Base-by-base conservation (phyloP, 2,113 vertebrate species). In the Dunckerocampus dactyliophorus region DNA sequence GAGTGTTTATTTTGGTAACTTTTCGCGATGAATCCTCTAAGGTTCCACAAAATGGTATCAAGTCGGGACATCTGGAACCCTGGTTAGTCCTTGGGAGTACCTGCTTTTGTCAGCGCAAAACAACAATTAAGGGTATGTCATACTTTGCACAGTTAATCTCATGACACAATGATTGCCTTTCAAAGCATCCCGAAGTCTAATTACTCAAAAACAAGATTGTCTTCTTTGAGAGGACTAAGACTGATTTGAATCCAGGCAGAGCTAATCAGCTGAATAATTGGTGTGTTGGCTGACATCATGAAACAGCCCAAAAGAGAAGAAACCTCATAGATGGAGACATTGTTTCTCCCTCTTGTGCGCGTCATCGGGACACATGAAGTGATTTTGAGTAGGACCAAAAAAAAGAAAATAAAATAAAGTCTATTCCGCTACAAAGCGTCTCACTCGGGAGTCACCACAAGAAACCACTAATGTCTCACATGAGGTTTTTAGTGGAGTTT, bases 301-400 rank as follows among this genome's bases (percentile, higher is more conserved):
- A 56, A 43, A 13, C 12, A 12, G 39, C 39, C 2, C 5, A 54
- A 37, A 37, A 34, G 10, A 54, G 7, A 37, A 42, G 2, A 15
- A 69, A 20, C 9, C 39, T 46, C n/a, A 22, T 22, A 10, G 45
- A 22, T 37, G 7, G 37, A 59, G 45, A 64, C 60, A 31, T 47
- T 0, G 12, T 42, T 49, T 34, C 34, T 11, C 53, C 72, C 69
- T 55, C 71, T 79, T 65, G 71, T 73, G 24, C 53, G 54, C 60
- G 47, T 72, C 39, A 75, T 47, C 61, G 74, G 5, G 80, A 48
- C 47, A 55, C 6, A 67, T 47, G 24, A 54, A 53, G 73, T 58
- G 46, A n/a, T 74, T 82, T 55, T 72, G 58, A 59, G 75, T 73
- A 65, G 58, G 69, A 64, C 69, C 52, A 5, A 28, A 28, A n/a